Evolutionary conservation across 2,888 invertebrate species (phyloP), one percentile per base, ranked within the genome.

Genomic region (Conus canariensis): DNA sequence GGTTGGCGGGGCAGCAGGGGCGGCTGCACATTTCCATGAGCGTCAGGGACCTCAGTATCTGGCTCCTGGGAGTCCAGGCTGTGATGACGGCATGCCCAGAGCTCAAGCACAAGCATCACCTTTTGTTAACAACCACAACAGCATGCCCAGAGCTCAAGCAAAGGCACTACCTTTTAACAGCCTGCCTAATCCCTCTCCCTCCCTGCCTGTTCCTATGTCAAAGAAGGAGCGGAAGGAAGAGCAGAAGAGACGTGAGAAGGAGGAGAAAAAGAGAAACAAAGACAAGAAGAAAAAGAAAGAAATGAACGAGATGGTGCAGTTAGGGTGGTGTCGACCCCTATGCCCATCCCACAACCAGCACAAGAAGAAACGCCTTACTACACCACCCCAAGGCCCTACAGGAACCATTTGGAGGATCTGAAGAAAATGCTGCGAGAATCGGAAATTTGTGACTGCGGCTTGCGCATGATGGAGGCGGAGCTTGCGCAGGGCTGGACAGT

Each of bases 391-490:
- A 90, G 93, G 59, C 93, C 93, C 87, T 90, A 90, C 74, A 88
- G 87, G 19, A 88, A 91, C 70, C 90, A 88, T 56, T 85, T 90
- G 19, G 93, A 92, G 10, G 93, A 92, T 88, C 92, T 94, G 5
- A 93, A 93, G 89, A 92, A 93, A 30, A 92, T 93, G 22, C 90
- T 94, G 87, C 92, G 93, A 85, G 92, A 93, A 6, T 93, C 90
- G 90, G 94, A 94, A 85, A 85, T 91, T 0, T 94, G 94, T 93
- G 94, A 94, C 70, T 94, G 94, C 92, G 94, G 94, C 4, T 93
- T 94, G 88, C 92, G 94, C 1, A 88, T 94, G 67, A 88, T 92
- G 45, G 92, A 94, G 82, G 93, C 94, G 7, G 93, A 94, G 77
- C 89, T 94, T 67, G 94, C 93, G 2, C 58, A 91, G 30, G 94